A percentile compares a stretch with the other conserved stretches of the same genome.
phyloP scores from a whole-genome alignment of 35 echinoderm and acorn worm species.

The Eucidaris tribuloides region DNA sequence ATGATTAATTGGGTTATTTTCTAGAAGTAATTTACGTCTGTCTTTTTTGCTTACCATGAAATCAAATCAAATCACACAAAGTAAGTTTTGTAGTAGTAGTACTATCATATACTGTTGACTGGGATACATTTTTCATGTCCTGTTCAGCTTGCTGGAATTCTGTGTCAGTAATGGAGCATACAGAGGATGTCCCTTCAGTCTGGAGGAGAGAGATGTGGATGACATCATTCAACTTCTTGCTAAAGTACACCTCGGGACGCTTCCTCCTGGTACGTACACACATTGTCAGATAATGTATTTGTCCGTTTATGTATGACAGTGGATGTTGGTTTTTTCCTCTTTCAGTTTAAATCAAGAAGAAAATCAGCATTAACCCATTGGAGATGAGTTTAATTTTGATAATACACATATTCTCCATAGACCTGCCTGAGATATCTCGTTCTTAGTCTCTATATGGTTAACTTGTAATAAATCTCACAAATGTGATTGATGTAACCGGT shows the following conservation, averaged over 20 bases:
- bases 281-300: background rate
- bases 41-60: no score
- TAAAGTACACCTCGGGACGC: slow-evolving; percentile 24
- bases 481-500: no score
- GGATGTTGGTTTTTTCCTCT: background rate
- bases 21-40: no score
- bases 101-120: no score
- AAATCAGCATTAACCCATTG: background rate
- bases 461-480: no score
- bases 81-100: no score
- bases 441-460: no score
- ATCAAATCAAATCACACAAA: no score
- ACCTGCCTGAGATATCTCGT: no score
- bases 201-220: slow-evolving; percentile 57
- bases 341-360: background rate
- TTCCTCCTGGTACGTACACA: slow-evolving; percentile 6
- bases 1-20: no score
- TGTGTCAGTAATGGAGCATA: slow-evolving; percentile 69
- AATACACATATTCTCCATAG: no score
- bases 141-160: slow-evolving; percentile 51
- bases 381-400: background rate
- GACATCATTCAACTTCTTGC: slow-evolving; percentile 24
- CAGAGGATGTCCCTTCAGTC: slow-evolving; percentile 67
- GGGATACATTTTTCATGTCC: no score
- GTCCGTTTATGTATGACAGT: background rate